A percentile compares a stretch with the other conserved stretches of the same genome.
Conservation (phyloP, 2,888 invertebrate species). For the Lapara coniferarum region DNA sequence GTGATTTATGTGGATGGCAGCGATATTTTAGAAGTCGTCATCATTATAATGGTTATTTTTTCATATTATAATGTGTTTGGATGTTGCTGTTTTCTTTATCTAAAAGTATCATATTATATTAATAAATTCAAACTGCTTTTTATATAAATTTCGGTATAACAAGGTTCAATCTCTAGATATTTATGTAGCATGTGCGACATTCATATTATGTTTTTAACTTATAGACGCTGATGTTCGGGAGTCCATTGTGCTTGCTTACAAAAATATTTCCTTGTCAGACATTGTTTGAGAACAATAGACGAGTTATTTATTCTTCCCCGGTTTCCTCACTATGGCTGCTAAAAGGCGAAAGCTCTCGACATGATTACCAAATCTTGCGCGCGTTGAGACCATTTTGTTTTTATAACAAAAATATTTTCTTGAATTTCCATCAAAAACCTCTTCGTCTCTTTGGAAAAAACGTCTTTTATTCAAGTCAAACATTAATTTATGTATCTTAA, state of each 20-base stretch:
- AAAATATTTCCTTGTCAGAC: conserved; percentile 34
- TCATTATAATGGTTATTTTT: too few species aligned
- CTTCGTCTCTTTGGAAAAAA: not conserved
- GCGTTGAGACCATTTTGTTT: conserved; percentile 28
- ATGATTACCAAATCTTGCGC: conserved; percentile 28
- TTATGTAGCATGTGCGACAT: conserved; percentile 6
- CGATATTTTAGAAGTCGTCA: too few species aligned
- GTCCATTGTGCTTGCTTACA: conserved; percentile 27
- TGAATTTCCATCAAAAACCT: not conserved
- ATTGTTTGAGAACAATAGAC: conserved; percentile 35
- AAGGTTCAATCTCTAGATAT: not conserved
- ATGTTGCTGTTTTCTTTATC: too few species aligned
- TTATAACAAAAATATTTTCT: conserved; percentile 10
- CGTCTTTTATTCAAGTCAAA: not conserved
- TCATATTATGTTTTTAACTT: conserved; percentile 12
- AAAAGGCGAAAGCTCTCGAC: conserved; percentile 30
- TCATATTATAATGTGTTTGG: too few species aligned
- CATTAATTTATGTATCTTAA: not conserved
- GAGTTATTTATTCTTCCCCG: conserved; percentile 30
- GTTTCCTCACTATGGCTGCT: conserved; percentile 29
- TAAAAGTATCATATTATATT: too few species aligned
- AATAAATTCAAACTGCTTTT: too few species aligned
- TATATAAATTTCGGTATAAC: not conserved
- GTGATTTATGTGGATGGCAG: too few species aligned
- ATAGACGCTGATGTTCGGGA: conserved; percentile 10